Conservation (phyloP, 2,888 invertebrate species). For the Melanostoma mellinum region DNA sequence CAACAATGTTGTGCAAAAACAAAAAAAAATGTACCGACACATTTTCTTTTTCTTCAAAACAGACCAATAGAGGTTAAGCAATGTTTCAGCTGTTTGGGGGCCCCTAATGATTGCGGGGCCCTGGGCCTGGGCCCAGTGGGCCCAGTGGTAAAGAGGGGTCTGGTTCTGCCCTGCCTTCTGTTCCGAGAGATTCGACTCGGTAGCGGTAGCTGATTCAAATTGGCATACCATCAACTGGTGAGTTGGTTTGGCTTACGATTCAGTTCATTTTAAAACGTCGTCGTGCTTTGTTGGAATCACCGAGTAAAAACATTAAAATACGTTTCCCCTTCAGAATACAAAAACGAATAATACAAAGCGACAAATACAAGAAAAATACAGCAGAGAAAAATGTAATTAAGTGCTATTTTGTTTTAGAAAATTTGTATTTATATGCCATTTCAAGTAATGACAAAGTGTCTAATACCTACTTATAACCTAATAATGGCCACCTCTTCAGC, state of each 20-base stretch:
- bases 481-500: neutral
- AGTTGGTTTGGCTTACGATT: constrained; percentile 56
- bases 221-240: constrained; percentile 54
- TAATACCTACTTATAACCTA: constrained; percentile 1
- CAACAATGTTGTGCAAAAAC: too few relatives aligned
- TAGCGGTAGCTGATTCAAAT: constrained; percentile 8
- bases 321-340: constrained; percentile 20
- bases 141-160: too few relatives aligned
- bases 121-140: too few relatives aligned
- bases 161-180: too few relatives aligned
- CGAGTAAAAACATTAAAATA: constrained; percentile 14
- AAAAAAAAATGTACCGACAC: too few relatives aligned
- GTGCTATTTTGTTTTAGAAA: constrained; percentile 12
- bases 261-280: constrained; percentile 68
- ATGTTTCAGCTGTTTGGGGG: too few relatives aligned
- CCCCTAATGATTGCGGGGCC: too few relatives aligned
- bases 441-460: constrained; percentile 15
- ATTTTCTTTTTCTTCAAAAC: too few relatives aligned
- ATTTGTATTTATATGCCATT: constrained; percentile 2
- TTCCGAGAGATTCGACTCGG: constrained; percentile 35
- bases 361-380: constrained; percentile 27
- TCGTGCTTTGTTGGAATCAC: constrained; percentile 50
- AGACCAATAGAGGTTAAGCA: too few relatives aligned
- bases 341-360: neutral
- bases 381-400: constrained; percentile 57